Percentiles rank a stretch among this genome's conserved stretches.
phyloP scores from a whole-genome alignment of 2,797 vertebrate genomes.

The Pempheris klunzingeri region DNA sequence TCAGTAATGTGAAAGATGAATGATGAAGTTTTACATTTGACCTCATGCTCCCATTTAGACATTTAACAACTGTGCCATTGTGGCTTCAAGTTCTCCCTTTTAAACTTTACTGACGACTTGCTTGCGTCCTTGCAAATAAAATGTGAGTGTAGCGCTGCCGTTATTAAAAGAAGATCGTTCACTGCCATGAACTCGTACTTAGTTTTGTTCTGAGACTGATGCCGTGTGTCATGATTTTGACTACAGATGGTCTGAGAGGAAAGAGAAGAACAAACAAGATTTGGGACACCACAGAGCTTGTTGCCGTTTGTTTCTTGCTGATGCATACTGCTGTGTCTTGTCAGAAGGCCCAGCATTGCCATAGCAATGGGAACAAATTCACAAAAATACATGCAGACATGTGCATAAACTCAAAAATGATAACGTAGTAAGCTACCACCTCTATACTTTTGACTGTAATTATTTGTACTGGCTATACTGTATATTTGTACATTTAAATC shows the following conservation, averaged over 20 bases:
- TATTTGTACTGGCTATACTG: not conserved
- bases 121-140: not conserved
- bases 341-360: not conserved
- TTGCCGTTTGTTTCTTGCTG: slow-evolving; percentile 4
- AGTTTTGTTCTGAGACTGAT: not conserved
- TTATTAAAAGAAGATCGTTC: not conserved
- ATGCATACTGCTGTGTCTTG: slow-evolving; percentile 2
- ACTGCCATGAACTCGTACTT: not conserved
- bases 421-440: not conserved
- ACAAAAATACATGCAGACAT: not conserved
- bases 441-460: not conserved
- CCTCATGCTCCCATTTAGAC: too few relatives aligned
- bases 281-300: not conserved
- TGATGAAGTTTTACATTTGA: too few relatives aligned
- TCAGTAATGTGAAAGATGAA: not conserved
- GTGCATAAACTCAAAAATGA: not conserved
- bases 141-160: not conserved
- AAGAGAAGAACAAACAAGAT: not conserved
- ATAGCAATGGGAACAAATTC: not conserved
- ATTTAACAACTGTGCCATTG: not conserved
- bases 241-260: slow-evolving; percentile 8
- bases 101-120: too few relatives aligned
- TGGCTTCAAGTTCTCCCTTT: not conserved
- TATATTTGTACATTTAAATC: slow-evolving; percentile 16
- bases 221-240: not conserved